Conservation (phyloP, 2,113 vertebrate genomes). For the Cnemophilus loriae region DNA sequence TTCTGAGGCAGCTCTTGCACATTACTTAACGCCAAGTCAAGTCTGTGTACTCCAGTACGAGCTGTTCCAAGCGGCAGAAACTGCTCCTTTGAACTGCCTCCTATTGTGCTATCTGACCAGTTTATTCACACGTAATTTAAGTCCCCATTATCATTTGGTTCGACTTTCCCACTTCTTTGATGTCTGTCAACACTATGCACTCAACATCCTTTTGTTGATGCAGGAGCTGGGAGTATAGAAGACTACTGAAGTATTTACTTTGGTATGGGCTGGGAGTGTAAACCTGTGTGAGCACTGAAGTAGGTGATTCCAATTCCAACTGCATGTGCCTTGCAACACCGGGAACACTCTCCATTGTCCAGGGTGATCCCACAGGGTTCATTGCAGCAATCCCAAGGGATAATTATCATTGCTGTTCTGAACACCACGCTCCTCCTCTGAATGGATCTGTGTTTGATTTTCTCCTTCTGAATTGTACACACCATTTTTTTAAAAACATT, state of each 20-base stretch:
- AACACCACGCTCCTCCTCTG: not conserved
- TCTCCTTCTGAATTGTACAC: not conserved
- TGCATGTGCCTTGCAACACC: not conserved
- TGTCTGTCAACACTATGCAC: constrained; percentile 46
- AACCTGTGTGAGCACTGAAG: not conserved
- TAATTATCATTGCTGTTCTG: not conserved
- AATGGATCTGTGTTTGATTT: not conserved
- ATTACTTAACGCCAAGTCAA: not conserved
- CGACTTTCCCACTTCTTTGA: constrained; percentile 55
- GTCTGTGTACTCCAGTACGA: constrained; percentile 7
- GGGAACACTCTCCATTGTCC: not conserved
- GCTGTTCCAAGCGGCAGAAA: constrained; percentile 38
- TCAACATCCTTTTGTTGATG: constrained; percentile 42
- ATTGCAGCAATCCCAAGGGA: not conserved
- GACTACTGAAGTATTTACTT: constrained; percentile 22
- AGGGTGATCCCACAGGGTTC: not conserved
- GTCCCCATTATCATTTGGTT: constrained; percentile 34
- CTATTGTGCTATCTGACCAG: constrained; percentile 32
- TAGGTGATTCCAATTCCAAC: not conserved
- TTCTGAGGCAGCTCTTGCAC: not conserved
- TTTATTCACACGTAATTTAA: constrained; percentile 52
- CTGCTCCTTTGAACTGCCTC: constrained; percentile 32
- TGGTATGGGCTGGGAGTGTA: not conserved
- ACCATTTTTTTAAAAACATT: no score
- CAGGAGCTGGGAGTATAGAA: not conserved